These are phyloP conservation scores for Porites australiensis DNA, from an alignment of 64 coral and sea anemone genomes.

Conservation along the genomic window DNA sequence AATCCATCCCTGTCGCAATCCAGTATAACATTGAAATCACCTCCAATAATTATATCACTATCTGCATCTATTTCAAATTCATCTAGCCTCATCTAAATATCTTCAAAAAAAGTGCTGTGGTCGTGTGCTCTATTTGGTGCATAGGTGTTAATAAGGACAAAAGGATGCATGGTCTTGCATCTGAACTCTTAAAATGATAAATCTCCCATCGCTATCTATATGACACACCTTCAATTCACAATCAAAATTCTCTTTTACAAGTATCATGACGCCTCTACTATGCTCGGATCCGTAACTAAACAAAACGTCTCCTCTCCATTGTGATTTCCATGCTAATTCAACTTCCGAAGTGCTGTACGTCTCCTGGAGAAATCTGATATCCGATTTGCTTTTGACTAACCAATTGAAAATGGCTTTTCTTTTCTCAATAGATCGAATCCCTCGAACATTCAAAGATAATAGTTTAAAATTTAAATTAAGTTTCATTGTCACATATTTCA, in stretches of 20 bases:
- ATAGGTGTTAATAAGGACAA: conserved; percentile 34
- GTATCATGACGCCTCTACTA: conserved; percentile 23
- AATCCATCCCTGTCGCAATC: conserved; percentile 18
- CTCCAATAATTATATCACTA: conserved; percentile 32
- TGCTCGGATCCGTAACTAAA: conserved; percentile 31
- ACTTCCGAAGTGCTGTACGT: background rate
- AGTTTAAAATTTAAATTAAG: conserved; percentile 26
- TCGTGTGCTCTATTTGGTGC: conserved; percentile 1
- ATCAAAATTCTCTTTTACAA: conserved; percentile 29
- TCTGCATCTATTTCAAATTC: background rate
- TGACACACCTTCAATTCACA: background rate
- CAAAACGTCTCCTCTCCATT: conserved; percentile 42
- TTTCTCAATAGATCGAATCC: conserved; percentile 24
- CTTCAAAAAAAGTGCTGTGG: background rate
- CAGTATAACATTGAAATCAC: conserved; percentile 38
- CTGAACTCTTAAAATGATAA: background rate
- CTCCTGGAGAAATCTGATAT: conserved; percentile 42
- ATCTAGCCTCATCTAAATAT: background rate
- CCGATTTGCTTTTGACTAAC: background rate
- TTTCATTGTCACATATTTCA: background rate
- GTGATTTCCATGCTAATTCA: conserved; percentile 20
- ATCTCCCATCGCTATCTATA: conserved; percentile 18
- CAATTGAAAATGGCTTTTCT: conserved; percentile 26
- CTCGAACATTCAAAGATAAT: conserved; percentile 13
- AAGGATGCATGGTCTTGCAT: conserved; percentile 34